A percentile compares a stretch with the other conserved stretches of the same genome.
phyloP scores from a whole-genome alignment of 2,113 vertebrate genomes.

The pig (Sus scrofa) region DNA sequence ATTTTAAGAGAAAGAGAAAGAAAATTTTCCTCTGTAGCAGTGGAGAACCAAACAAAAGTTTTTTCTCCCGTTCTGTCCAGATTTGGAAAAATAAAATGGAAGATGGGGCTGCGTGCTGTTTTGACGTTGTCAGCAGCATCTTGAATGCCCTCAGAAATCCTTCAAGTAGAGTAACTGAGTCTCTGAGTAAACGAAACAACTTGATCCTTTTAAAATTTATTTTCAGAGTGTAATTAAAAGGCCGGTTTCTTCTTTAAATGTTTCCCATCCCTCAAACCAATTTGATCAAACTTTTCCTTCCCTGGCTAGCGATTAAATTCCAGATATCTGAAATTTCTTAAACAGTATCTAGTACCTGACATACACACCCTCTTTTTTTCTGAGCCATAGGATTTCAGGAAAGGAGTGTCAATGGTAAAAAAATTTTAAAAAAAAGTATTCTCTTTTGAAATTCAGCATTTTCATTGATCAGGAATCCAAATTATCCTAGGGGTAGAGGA shows the following conservation, averaged over 20 bases:
- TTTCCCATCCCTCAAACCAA: conserved; percentile 20
- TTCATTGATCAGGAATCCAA: conserved; percentile 41
- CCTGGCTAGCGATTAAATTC: not conserved
- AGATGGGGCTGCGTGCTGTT: not conserved
- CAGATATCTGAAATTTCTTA: not conserved
- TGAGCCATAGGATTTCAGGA: not conserved
- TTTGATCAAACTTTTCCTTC: conserved; percentile 58
- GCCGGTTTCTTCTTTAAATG: not conserved
- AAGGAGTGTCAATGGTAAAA: not conserved
- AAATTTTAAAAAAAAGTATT: conserved; percentile 13
- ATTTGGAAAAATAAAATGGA: not conserved
- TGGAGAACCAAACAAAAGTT: conserved; percentile 17
- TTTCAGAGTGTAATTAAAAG: conserved; percentile 30
- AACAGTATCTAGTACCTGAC: not conserved
- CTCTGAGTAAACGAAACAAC: conserved; percentile 8
- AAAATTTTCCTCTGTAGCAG: not conserved
- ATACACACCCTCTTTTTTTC: not conserved
- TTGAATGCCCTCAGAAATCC: not conserved
- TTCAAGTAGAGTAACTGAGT: not conserved
- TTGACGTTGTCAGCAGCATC: not conserved
- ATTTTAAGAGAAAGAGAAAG: not conserved
- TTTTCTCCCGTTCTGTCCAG: not conserved
- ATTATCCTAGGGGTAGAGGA: not conserved
- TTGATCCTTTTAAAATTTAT: not conserved
- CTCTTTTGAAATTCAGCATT: conserved; percentile 68